These are phyloP conservation scores for Lates japonicus DNA, from an alignment of 2,797 vertebrate genomes.

Conservation along the genomic window DNA sequence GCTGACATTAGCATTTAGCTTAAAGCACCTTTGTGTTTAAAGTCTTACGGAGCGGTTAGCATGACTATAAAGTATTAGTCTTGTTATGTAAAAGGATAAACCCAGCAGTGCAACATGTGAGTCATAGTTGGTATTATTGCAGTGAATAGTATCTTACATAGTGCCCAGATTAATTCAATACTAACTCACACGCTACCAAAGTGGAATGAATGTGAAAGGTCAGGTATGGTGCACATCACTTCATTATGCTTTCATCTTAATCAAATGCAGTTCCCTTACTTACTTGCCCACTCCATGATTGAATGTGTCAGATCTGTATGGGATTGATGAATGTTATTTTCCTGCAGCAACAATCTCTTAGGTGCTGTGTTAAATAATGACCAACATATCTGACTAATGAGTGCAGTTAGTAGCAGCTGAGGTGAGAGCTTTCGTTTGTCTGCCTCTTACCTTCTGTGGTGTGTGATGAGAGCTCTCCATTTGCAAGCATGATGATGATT, in stretches of 20 bases:
- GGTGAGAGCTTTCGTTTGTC: constrained; percentile 38
- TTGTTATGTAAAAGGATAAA: constrained; percentile 16
- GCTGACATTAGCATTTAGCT: neutral
- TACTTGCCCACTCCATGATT: constrained; percentile 41
- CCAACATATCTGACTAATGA: constrained; percentile 67
- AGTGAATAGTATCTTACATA: neutral
- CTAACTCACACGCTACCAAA: constrained; percentile 23
- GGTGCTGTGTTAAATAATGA: constrained; percentile 64
- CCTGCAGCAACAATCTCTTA: constrained; percentile 45
- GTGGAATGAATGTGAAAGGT: constrained; percentile 62
- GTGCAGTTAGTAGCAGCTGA: constrained; percentile 41
- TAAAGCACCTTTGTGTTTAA: neutral
- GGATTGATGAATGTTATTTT: constrained; percentile 69
- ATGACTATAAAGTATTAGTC: neutral
- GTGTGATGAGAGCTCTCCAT: constrained; percentile 67
- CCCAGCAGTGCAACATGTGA: neutral
- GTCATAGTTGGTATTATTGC: constrained; percentile 1
- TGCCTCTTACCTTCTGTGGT: constrained; percentile 26
- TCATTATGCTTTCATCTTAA: constrained; percentile 64
- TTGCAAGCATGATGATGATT: constrained; percentile 72
- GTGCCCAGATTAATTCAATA: constrained; percentile 40
- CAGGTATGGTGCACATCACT: constrained; percentile 57
- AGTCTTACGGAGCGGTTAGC: neutral
- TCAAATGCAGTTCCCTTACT: constrained; percentile 60
- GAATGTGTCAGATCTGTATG: constrained; percentile 56